Evolutionary conservation across 2,113 vertebrate species (phyloP).

Genomic region (Actenoides lindsayi): DNA sequence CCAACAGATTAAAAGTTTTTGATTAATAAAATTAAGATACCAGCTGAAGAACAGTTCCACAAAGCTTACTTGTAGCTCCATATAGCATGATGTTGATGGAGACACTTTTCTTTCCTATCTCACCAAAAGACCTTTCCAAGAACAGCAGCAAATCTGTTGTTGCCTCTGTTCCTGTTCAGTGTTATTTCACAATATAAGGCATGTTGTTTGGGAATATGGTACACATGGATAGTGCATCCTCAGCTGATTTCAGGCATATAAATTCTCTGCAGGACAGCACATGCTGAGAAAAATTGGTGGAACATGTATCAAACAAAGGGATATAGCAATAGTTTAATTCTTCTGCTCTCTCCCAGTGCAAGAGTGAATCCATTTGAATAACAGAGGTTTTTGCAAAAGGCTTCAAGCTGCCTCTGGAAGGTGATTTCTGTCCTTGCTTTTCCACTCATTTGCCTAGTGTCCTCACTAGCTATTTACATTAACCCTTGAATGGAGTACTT

Average conservation of each 20-base stretch:
- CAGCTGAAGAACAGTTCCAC: background rate
- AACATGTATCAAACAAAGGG: accelerated
- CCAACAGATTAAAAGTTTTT: background rate
- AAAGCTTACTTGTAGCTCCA: background rate
- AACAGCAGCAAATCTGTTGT: background rate
- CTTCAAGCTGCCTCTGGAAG: background rate
- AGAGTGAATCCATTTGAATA: background rate
- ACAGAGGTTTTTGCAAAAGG: background rate
- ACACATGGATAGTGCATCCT: background rate
- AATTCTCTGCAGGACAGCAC: background rate
- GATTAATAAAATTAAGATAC: background rate
- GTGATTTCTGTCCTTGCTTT: background rate
- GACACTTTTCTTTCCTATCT: background rate
- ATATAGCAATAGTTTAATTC: background rate
- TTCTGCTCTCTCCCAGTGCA: background rate
- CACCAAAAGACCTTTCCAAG: background rate
- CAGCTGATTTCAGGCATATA: background rate
- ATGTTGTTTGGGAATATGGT: background rate
- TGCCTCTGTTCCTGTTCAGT: background rate
- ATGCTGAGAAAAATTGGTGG: background rate
- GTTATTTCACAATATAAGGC: background rate
- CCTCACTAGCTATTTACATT: background rate
- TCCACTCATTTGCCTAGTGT: background rate
- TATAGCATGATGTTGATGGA: background rate
- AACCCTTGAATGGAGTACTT: background rate